phyloP scores from a whole-genome alignment of 2,888 invertebrate species.

The Sepioteuthis lessoniana region DNA sequence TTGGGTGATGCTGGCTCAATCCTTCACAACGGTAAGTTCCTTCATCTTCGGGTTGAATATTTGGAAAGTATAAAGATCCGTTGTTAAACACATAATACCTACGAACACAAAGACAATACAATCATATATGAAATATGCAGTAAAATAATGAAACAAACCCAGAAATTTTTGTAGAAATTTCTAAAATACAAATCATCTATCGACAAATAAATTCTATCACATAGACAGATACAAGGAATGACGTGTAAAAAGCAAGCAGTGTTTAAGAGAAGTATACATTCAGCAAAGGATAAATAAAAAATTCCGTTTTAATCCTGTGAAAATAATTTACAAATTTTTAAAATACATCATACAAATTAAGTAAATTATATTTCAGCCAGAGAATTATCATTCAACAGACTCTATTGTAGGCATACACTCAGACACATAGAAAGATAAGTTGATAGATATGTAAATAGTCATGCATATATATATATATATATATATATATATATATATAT shows the following conservation, averaged over 20 bases:
- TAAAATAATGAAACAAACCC: background rate
- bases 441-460: background rate
- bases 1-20: slow-evolving; percentile 76
- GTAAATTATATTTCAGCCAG: too few species aligned
- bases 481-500: too few species aligned
- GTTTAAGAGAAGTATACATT: background rate
- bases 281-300: background rate
- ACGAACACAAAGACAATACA: slow-evolving; percentile 52
- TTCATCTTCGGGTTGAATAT: slow-evolving; percentile 79
- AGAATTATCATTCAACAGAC: too few species aligned
- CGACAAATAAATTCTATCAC: background rate
- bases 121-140: background rate
- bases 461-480: background rate
- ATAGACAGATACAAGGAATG: too few species aligned
- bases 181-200: background rate
- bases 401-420: background rate
- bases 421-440: background rate
- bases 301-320: background rate
- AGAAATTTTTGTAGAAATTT: background rate
- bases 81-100: slow-evolving; percentile 80
- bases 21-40: slow-evolving; percentile 83
- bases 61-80: slow-evolving; percentile 80
- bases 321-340: background rate
- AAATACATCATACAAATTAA: background rate
- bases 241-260: background rate